A percentile compares a stretch with the other conserved stretches of the same genome.
These are phyloP conservation scores for Bufo bufo DNA, from an alignment of 2,113 vertebrate genomes.

Conservation along the genomic window DNA sequence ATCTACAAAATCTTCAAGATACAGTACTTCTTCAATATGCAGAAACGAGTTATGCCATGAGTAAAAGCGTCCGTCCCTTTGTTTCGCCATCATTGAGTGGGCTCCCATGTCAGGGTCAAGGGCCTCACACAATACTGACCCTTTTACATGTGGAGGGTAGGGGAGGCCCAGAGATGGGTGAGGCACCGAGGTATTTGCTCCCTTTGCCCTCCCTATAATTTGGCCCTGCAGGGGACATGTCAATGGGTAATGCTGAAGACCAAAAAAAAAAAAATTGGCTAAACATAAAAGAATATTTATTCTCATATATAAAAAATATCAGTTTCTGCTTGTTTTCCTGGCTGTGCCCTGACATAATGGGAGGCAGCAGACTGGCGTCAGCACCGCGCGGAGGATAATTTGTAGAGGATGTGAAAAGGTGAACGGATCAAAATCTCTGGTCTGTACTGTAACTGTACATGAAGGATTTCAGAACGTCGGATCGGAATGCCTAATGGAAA, in stretches of 20 bases:
- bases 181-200: neutral
- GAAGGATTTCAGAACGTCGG: neutral
- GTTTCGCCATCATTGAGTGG: too few relatives aligned
- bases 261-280: neutral
- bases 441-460: neutral
- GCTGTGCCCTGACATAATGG: neutral
- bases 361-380: constrained; percentile 5
- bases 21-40: too few relatives aligned
- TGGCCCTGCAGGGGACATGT: neutral
- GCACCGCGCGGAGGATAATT: neutral
- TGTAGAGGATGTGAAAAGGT: constrained; percentile 24
- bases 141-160: too few relatives aligned
- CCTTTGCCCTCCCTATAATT: neutral
- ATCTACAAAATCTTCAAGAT: too few relatives aligned
- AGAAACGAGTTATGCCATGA: too few relatives aligned
- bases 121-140: too few relatives aligned
- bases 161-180: neutral
- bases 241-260: neutral
- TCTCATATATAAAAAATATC: neutral
- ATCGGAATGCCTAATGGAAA: constrained; percentile 13
- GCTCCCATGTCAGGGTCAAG: too few relatives aligned
- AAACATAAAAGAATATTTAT: neutral
- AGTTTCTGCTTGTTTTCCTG: neutral
- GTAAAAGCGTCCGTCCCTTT: too few relatives aligned
- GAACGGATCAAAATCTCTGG: neutral